Evolutionary conservation across 2,888 invertebrate genomes (phyloP), one percentile per base, ranked within the genome.

Genomic region (Plagiodera versicolora): DNA sequence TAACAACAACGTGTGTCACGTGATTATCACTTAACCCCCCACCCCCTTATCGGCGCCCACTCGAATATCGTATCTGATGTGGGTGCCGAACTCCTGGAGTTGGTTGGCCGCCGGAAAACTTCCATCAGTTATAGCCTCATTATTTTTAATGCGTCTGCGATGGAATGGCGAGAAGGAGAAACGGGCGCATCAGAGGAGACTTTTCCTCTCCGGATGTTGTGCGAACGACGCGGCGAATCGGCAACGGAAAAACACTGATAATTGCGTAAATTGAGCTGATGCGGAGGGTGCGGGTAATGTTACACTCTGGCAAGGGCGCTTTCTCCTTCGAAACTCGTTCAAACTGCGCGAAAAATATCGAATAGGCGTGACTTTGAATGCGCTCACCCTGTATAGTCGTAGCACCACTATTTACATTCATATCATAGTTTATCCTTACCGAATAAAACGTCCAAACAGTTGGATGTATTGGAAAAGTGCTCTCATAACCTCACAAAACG

Each of bases 111-210:
- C n/a, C 57, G 58, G 63, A 67, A 69, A 69, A 64, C 60, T 64
- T 62, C 65, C 66, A 69, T 69, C 67, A 67, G 67, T 69, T 67
- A 69, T 62, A 59, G 62, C 67, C 65, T 68, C 69, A 66, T 69
- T 69, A 69, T 67, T 67, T 67, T 69, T 69, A 69, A 69, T 67
- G 59, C 47, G 58, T 59, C 59, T 61, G 56, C 46, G n/a, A n/a
- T 61, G 64, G 59, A 61, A 58, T 61, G 58, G 54, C 32, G 56
- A 53, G 58, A 47, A 57, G n/a, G n/a, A n/a, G n/a, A 63, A 60
- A 56, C 56, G n/a, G n/a, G n/a, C n/a, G n/a, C n/a, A n/a, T 52
- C 56, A 18, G 49, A 14, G 53, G 16, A 32, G 24, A 35, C 47
- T 47, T 55, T 35, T 16, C 45, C 52, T 55, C 32, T 16, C 45